phyloP scores from a whole-genome alignment of 2,888 invertebrate species.

The Acleris sparsana region DNA sequence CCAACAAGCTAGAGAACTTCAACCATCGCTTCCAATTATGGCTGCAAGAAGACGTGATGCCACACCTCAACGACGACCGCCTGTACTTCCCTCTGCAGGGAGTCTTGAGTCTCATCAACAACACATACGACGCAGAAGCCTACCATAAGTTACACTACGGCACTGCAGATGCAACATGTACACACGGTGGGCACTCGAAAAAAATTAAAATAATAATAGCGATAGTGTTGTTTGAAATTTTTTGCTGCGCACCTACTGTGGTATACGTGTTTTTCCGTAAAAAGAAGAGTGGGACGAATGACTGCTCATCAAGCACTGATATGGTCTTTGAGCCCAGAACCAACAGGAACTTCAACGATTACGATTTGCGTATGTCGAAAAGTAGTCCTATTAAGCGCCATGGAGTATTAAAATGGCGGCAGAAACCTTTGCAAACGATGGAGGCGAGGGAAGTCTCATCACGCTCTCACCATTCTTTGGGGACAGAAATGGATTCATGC shows the following conservation, averaged over 20 bases:
- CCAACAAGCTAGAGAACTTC: constrained; percentile 68
- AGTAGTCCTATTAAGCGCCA: neutral
- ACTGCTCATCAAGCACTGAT: neutral
- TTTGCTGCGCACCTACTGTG: constrained; percentile 61
- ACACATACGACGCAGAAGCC: constrained; percentile 38
- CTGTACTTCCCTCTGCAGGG: constrained; percentile 84
- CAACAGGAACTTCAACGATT: neutral
- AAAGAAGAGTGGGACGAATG: constrained; percentile 3
- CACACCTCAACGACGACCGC: constrained; percentile 83
- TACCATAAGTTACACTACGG: neutral
- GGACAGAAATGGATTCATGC: neutral
- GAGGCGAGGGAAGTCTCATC: constrained; percentile 4
- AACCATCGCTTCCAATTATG: constrained; percentile 80
- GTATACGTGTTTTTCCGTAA: constrained; percentile 42
- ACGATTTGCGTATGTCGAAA: neutral
- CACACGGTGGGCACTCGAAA: constrained; percentile 43
- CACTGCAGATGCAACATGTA: neutral
- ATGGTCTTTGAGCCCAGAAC: neutral
- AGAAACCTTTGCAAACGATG: constrained; percentile 5
- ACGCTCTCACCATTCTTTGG: neutral
- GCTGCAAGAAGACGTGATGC: constrained; percentile 75
- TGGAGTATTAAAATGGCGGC: neutral
- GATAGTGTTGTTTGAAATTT: constrained; percentile 62
- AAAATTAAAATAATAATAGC: constrained; percentile 56
- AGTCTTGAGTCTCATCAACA: constrained; percentile 66